Base-by-base conservation (phyloP, 2,888 invertebrate species). In the Dynastes tityus region DNA sequence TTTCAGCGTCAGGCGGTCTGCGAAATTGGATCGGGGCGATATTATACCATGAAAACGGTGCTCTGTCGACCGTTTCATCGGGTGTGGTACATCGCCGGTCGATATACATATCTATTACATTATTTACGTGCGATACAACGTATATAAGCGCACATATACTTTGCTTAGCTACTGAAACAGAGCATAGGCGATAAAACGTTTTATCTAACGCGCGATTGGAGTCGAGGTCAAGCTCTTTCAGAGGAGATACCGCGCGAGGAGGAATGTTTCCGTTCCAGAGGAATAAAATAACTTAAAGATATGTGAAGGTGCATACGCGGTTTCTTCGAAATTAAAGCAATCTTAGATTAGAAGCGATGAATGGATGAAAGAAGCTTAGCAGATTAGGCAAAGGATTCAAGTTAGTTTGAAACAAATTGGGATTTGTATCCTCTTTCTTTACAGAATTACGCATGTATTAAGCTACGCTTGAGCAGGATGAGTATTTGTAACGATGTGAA, bases 1-100 rank as follows among this genome's bases (percentile, higher is more conserved):
- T 32, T 32, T 63, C 63, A 63, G 63, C 63, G 63, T 63, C 63
- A 63, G 63, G 63, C 63, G 63, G 63, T 63, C 63, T 63, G 63
- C 63, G 63, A 63, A 63, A 63, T 63, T 63, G 63, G 63, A 63
- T 63, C 63, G 29, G 29, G 16, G 55, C 16, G n/a, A 58, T 58
- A 45, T 45, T 45, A 45, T 45, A 5, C n/a, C 55, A 22, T 58
- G 22, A 58, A 58, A 58, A 58, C 55, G 22, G 22, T 58, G 55
- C 55, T 37, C 32, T 58, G 55, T 58, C 22, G 22, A 8, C 55
- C 55, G 22, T 5, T 22, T 22, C 8, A 8, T 22, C 55, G 55
- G 55, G 55, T 58, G 55, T 9, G 55, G 55, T 8, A 45, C 11
- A 45, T 45, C 11, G 45, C 9, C 55, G 55, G 8, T 58, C 55